Percentiles rank a stretch among this genome's conserved stretches.
Conservation (phyloP, 2,888 invertebrate species). For the Volucella bombylans region DNA sequence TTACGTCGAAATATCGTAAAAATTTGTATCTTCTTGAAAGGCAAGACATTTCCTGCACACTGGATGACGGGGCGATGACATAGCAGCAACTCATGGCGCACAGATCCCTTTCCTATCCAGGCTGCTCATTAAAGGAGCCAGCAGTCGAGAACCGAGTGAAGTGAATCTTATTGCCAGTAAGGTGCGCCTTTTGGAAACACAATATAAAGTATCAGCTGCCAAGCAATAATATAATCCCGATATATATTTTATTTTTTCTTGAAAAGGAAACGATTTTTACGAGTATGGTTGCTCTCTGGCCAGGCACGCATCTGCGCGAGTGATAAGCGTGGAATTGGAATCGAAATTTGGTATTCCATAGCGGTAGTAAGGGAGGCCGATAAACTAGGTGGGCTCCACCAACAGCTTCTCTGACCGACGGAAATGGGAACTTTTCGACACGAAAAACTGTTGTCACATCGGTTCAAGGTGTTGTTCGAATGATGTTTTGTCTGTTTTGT, state of each 20-base stretch:
- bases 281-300: slow-evolving; percentile 15
- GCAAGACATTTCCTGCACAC: slow-evolving; percentile 30
- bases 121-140: slow-evolving; percentile 61
- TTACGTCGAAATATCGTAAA: slow-evolving; percentile 59
- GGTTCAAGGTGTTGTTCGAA: slow-evolving; percentile 27
- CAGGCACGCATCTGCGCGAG: slow-evolving; percentile 11
- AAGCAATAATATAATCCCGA: slow-evolving; percentile 14
- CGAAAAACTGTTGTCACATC: slow-evolving; percentile 54
- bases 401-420: slow-evolving; percentile 29
- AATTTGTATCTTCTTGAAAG: slow-evolving; percentile 42
- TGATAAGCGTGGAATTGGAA: slow-evolving; percentile 27
- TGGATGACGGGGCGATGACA: slow-evolving; percentile 48
- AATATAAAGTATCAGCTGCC: slow-evolving; percentile 43
- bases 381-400: not conserved
- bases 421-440: slow-evolving; percentile 48
- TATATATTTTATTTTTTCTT: not conserved
- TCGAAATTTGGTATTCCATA: slow-evolving; percentile 5
- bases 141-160: not conserved
- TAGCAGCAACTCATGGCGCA: slow-evolving; percentile 13
- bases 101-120: slow-evolving; percentile 1
- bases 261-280: slow-evolving; percentile 26
- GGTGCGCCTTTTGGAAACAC: slow-evolving; percentile 56
- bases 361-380: slow-evolving; percentile 28
- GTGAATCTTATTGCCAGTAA: slow-evolving; percentile 33
- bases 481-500: slow-evolving; percentile 10